Conservation (phyloP, 2,888 invertebrate genomes). For the Argyra leucocephala region DNA sequence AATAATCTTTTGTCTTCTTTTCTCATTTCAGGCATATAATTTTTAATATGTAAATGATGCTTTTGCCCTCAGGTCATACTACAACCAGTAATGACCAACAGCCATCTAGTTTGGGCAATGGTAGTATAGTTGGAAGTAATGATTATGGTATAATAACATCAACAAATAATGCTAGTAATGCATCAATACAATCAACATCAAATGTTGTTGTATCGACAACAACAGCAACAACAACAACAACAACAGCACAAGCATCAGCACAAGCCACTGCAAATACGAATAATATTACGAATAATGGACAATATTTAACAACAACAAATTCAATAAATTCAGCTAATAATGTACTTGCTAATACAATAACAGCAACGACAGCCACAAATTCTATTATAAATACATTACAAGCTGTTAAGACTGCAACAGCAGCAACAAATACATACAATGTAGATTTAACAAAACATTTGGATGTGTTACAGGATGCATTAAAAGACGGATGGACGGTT, state of each 20-base stretch:
- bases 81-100: constrained; percentile 37
- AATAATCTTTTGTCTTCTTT: neutral
- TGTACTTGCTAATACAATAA: neutral
- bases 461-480: constrained; percentile 50
- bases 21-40: neutral
- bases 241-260: constrained; percentile 17
- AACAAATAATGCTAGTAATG: constrained; percentile 17
- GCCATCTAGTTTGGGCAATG: constrained; percentile 20
- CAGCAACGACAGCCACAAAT: constrained; percentile 12
- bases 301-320: neutral
- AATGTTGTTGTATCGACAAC: constrained; percentile 22
- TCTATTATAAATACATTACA: constrained; percentile 14
- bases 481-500: constrained; percentile 69
- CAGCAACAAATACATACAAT: constrained; percentile 25
- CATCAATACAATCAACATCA: constrained; percentile 19
- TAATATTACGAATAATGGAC: neutral
- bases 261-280: constrained; percentile 19
- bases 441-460: constrained; percentile 41
- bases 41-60: constrained; percentile 33
- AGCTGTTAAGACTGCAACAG: constrained; percentile 18
- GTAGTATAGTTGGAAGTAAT: constrained; percentile 3
- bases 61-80: constrained; percentile 43
- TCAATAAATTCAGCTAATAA: neutral
- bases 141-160: constrained; percentile 15
- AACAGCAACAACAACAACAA: neutral